These are phyloP conservation scores for Paramacrobiotus metropolitanus DNA, from an alignment of 1,140 invertebrate genomes.

Conservation along the genomic window DNA sequence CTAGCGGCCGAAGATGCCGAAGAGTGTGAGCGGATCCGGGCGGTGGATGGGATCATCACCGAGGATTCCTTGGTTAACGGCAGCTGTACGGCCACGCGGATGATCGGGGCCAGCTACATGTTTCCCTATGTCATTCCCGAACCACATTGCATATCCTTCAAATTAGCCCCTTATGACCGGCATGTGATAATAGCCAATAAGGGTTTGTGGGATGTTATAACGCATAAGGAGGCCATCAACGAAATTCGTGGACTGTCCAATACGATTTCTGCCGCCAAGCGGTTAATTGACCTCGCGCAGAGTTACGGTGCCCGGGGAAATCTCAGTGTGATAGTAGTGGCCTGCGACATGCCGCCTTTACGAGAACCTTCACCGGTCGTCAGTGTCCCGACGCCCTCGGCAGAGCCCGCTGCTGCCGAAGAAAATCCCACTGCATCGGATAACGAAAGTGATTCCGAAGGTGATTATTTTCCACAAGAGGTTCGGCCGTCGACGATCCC, in stretches of 20 bases:
- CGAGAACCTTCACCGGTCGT: no score
- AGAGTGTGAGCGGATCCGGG: constrained; percentile 19
- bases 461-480: background rate
- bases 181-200: constrained; percentile 22
- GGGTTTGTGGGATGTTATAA: constrained; percentile 20
- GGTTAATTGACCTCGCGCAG: constrained; percentile 23
- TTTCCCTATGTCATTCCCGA: constrained; percentile 22
- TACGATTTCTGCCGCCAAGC: constrained; percentile 22
- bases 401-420: background rate
- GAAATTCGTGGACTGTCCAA: constrained; percentile 19
- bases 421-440: background rate
- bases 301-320: constrained; percentile 22
- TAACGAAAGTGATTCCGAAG: background rate
- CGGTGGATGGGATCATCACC: constrained; percentile 22
- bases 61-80: constrained; percentile 23
- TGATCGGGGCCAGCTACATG: constrained; percentile 21
- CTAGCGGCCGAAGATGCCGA: constrained; percentile 15
- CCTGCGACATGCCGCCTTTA: constrained; percentile 10
- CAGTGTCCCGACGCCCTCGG: background rate
- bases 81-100: constrained; percentile 17
- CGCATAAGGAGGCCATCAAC: constrained; percentile 20
- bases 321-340: constrained; percentile 20
- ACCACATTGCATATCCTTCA: constrained; percentile 16
- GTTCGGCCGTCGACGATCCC: background rate
- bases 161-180: constrained; percentile 18